Evolutionary conservation across 2,113 vertebrate species (phyloP), one percentile per base, ranked within the genome.

Genomic region (Oceanites oceanicus): DNA sequence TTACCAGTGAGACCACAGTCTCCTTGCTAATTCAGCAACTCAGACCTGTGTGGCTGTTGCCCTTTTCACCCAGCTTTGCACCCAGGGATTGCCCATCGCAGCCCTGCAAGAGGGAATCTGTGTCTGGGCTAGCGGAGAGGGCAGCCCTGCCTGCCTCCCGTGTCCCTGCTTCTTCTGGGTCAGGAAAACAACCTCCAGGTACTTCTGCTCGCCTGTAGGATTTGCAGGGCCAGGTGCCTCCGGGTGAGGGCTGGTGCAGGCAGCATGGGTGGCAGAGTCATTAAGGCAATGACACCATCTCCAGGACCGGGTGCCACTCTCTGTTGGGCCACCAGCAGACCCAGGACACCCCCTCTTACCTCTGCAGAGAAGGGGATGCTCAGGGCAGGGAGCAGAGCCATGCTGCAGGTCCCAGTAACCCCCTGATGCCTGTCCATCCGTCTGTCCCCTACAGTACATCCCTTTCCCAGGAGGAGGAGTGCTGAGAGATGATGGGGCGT

Each of bases 401-500:
- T 11, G 45, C 38, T 82, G 66, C 29, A 25, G 20, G 22, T n/a
- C 17, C 18, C 53, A 5, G 11, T 27, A 63, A 34, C 22, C 16
- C 45, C 11, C 45, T 47, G 32, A 22, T 2, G 5, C 6, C 17
- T 67, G 21, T 6, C 50, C 17, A 40, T 27, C 30, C 3, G 0
- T 29, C 66, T 52, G 19, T 74, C 26, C 52, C 11, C 36, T 15
- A 4, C 45, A 30, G 14, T 4, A 11, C 14, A 9, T 14, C 42
- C 29, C 25, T 47, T 11, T 38, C 26, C 15, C 22, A 42, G 66
- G 22, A 62, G 18, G 26, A 84, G 12, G 15, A 38, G n/a, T 9
- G 9, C 34, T 0, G 0, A 47, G 55, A 32, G 9, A 47, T 36
- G 45, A 10, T 5, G 19, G 15, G 15, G n/a, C 2, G 0, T 3